A percentile compares a stretch with the other conserved stretches of the same genome.
Conservation (phyloP, 1,140 invertebrate genomes). For the Tetraneura akinire region DNA sequence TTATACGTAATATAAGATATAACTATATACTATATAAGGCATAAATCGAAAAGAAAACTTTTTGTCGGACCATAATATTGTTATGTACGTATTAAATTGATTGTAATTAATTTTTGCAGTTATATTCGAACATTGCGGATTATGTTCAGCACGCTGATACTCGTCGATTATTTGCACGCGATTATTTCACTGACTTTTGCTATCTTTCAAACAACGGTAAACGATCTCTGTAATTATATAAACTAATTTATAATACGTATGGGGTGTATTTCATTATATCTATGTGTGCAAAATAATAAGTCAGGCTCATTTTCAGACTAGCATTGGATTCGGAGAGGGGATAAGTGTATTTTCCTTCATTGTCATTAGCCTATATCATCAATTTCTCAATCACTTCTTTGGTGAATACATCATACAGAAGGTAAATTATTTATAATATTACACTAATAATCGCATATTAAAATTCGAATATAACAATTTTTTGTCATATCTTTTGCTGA, state of each 20-base stretch:
- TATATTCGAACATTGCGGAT: no score
- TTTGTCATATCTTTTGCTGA: no score
- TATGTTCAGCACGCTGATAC: not conserved
- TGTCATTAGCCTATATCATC: not conserved
- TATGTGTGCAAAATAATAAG: not conserved
- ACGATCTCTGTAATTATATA: no score
- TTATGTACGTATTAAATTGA: no score
- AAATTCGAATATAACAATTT: no score
- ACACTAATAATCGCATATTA: no score
- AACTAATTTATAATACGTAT: not conserved
- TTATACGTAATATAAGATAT: no score
- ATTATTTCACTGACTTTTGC: not conserved
- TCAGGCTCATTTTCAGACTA: not conserved
- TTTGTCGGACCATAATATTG: no score
- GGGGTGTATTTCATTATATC: not conserved
- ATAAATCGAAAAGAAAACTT: no score
- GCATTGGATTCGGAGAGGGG: not conserved
- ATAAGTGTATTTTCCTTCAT: not conserved
- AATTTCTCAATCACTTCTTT: conserved; percentile 12
- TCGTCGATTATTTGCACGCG: not conserved
- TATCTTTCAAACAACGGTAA: not conserved
- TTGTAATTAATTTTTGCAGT: no score
- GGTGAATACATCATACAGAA: conserved; percentile 22
- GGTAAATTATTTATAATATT: not conserved
- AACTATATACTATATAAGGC: no score